phyloP scores from a whole-genome alignment of 2,888 invertebrate species.

The Eupeodes latifasciatus region DNA sequence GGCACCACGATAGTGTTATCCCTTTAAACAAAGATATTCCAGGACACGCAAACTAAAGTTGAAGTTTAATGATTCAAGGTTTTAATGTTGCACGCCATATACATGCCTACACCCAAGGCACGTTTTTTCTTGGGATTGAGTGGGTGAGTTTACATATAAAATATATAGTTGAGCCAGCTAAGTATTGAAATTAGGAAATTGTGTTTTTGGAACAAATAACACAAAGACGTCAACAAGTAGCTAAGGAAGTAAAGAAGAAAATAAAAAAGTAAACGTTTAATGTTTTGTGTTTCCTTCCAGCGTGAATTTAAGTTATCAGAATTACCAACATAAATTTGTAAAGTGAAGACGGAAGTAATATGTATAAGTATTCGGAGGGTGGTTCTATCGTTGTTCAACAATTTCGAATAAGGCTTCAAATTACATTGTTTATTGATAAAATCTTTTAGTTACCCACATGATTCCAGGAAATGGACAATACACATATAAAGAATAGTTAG shows the following conservation, averaged over 20 bases:
- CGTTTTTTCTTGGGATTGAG: not conserved
- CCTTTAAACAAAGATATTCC: conserved; percentile 35
- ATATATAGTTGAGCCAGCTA: conserved; percentile 11
- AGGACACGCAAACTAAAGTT: conserved; percentile 53
- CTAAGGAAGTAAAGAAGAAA: not conserved
- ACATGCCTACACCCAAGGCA: not conserved
- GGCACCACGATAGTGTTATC: conserved; percentile 36
- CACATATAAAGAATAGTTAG: not conserved
- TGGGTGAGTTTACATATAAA: conserved; percentile 32
- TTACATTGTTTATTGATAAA: conserved; percentile 46
- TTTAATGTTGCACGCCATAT: conserved; percentile 19
- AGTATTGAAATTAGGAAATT: conserved; percentile 58
- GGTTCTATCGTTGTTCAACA: conserved; percentile 8
- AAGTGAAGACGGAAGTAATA: conserved; percentile 35
- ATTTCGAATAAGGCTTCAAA: not conserved
- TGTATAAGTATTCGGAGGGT: conserved; percentile 50
- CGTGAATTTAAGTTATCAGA: not conserved
- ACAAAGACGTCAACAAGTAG: conserved; percentile 68
- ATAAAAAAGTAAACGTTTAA: conserved; percentile 18
- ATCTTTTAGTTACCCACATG: conserved; percentile 33
- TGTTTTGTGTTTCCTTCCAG: not conserved
- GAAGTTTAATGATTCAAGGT: conserved; percentile 63
- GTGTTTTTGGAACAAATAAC: conserved; percentile 59
- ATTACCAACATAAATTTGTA: conserved; percentile 50
- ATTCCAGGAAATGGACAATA: conserved; percentile 30